Base-by-base conservation (phyloP, 2,888 invertebrate species). In the Chalcis sispes region DNA sequence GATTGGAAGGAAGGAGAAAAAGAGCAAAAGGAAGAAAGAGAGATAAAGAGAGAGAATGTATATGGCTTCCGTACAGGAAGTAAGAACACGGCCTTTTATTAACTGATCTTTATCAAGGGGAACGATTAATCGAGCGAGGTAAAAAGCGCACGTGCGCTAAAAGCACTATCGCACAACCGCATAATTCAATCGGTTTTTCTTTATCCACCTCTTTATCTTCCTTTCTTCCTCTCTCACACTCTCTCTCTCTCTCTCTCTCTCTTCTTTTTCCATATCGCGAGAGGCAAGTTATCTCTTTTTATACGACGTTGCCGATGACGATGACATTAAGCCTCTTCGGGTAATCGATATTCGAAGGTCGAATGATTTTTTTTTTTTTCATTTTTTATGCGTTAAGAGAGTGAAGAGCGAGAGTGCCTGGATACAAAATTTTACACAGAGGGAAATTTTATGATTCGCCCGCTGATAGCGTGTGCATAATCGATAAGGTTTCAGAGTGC, bases 341-440 rank as follows among this genome's bases (percentile, higher is more conserved):
- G 2, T 52, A 42, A 69, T 69, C 67, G 67, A 58, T 69, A 69
- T 32, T 25, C 67, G 67, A 58, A 69, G 58, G 67, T n/a, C 15
- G 67, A 23, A 67, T 7, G 15, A 32, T 54, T n/a, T 18, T 20
- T 56, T 42, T 42, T 52, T 29, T 5, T 32, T 1, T 18, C 10
- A 46, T 8, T 25, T 23, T 8, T 13, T 42, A 15, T 42, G 15
- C 15, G 2, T 42, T 36, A 42, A 8, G 42, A 42, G 42, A n/a
- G n/a, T n/a, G 15, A 32, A 32, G 32, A 32, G 32, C 7, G 42
- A 42, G 15, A 42, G n/a, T n/a, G n/a, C n/a, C n/a, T n/a, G n/a
- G n/a, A n/a, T n/a, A n/a, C n/a, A n/a, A n/a, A n/a, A n/a, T n/a
- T n/a, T n/a, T n/a, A n/a, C n/a, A n/a, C n/a, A n/a, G n/a, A n/a